phyloP scores from a whole-genome alignment of 1,140 invertebrate genomes.

The Teleopsis dalmanni region DNA sequence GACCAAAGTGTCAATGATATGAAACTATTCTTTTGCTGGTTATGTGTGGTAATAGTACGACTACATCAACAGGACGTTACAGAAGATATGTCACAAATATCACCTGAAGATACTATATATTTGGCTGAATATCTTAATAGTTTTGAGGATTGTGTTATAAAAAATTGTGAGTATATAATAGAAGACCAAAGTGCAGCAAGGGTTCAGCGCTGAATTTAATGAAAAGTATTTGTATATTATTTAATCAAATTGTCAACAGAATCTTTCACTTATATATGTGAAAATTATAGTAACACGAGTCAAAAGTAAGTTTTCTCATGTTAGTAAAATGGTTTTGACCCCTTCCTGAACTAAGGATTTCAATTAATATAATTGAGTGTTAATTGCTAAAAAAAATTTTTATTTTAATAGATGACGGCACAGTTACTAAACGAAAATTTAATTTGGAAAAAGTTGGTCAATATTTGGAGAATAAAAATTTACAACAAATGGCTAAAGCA shows the following conservation, averaged over 20 bases:
- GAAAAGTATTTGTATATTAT: neutral
- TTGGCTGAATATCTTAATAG: constrained; percentile 85
- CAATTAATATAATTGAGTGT: too few species aligned
- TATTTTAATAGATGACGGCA: constrained; percentile 17
- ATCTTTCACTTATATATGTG: too few species aligned
- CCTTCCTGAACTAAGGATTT: too few species aligned
- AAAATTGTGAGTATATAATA: constrained; percentile 18
- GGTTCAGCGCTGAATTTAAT: neutral
- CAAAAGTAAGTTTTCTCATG: neutral
- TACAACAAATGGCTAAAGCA: constrained; percentile 55
- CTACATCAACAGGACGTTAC: constrained; percentile 76
- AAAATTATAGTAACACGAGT: too few species aligned
- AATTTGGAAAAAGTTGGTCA: constrained; percentile 85
- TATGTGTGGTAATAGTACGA: constrained; percentile 78
- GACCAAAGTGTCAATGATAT: constrained; percentile 88
- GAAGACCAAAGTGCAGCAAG: too few species aligned
- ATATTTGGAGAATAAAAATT: constrained; percentile 64
- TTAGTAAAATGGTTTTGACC: neutral
- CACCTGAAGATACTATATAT: constrained; percentile 80
- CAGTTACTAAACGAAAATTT: constrained; percentile 57
- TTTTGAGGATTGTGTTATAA: constrained; percentile 56
- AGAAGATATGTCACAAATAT: constrained; percentile 71
- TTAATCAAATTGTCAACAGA: neutral
- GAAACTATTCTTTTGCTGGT: constrained; percentile 83
- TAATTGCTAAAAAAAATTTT: too few species aligned